phyloP scores from a whole-genome alignment of 2,888 invertebrate species.

The Chorisops tibialis region DNA sequence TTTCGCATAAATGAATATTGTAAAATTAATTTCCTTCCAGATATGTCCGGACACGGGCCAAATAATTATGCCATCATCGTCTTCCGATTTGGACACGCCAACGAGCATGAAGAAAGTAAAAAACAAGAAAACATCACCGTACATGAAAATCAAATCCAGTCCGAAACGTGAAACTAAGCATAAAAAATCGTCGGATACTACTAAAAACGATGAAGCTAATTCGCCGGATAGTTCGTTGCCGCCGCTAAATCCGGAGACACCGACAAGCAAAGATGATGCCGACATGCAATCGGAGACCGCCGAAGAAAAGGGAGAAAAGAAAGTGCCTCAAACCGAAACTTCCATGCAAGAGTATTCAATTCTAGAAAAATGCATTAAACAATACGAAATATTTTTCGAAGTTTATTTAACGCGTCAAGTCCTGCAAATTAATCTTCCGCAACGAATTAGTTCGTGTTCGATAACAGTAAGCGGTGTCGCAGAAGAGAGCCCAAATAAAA shows the following conservation, averaged over 20 bases:
- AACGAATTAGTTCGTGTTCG: slow-evolving; percentile 31
- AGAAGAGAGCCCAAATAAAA: slow-evolving; percentile 3
- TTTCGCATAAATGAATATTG: no score
- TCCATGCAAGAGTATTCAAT: slow-evolving; percentile 50
- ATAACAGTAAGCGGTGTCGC: slow-evolving; percentile 39
- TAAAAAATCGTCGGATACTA: slow-evolving; percentile 15
- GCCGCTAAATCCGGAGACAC: slow-evolving; percentile 31
- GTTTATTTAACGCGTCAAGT: slow-evolving; percentile 41
- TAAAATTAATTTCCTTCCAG: slow-evolving; percentile 35
- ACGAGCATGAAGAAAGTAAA: slow-evolving; percentile 49
- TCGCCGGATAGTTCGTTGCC: slow-evolving; percentile 11
- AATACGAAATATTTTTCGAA: slow-evolving; percentile 58
- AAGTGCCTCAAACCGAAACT: slow-evolving; percentile 11
- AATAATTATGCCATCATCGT: slow-evolving; percentile 38
- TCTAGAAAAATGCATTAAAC: slow-evolving; percentile 58
- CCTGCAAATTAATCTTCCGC: slow-evolving; percentile 32
- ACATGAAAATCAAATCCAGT: slow-evolving; percentile 45
- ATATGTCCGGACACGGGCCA: slow-evolving; percentile 49
- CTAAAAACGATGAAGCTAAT: slow-evolving; percentile 23
- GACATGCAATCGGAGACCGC: slow-evolving; percentile 4
- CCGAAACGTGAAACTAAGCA: slow-evolving; percentile 37
- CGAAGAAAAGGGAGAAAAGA: not conserved
- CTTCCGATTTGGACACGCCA: slow-evolving; percentile 49
- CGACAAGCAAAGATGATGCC: slow-evolving; percentile 4
- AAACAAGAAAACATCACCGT: slow-evolving; percentile 46